These are phyloP conservation scores for Erythrolamprus reginae DNA, from an alignment of 2,113 vertebrate genomes.

Conservation along the genomic window DNA sequence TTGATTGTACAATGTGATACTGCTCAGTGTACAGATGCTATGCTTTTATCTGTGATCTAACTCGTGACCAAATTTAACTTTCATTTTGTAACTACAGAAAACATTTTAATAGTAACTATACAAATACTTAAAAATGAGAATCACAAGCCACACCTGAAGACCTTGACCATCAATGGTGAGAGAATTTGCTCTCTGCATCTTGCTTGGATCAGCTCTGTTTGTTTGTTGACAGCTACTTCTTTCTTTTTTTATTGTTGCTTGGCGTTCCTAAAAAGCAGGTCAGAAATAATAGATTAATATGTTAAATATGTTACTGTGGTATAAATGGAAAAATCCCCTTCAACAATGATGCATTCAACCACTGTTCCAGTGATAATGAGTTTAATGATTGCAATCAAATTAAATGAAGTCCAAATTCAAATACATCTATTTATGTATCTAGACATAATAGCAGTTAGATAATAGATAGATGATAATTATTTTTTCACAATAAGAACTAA, in stretches of 20 bases:
- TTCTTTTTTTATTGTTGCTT: slow-evolving; percentile 85
- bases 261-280: slow-evolving; percentile 75
- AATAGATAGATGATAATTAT: slow-evolving; percentile 42
- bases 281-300: slow-evolving; percentile 20
- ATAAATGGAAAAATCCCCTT: background rate
- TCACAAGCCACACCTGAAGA: slow-evolving; percentile 77
- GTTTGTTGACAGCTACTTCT: slow-evolving; percentile 67
- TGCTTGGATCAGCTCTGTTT: slow-evolving; percentile 77
- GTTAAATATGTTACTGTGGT: background rate
- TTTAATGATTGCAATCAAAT: slow-evolving; percentile 25
- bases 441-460: slow-evolving; percentile 35
- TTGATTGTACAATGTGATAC: background rate
- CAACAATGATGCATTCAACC: slow-evolving; percentile 11
- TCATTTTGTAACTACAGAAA: background rate
- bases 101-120: background rate
- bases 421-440: slow-evolving; percentile 50
- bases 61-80: background rate
- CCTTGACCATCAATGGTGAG: slow-evolving; percentile 91
- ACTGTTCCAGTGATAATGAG: slow-evolving; percentile 41
- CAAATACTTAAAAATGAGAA: slow-evolving; percentile 32
- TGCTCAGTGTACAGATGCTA: background rate
- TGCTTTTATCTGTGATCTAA: background rate
- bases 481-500: slow-evolving; percentile 44
- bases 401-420: slow-evolving; percentile 48
- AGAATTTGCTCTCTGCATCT: slow-evolving; percentile 92